Base-by-base conservation (phyloP, 2,113 vertebrate genomes). In the Anser brachyrhynchus region DNA sequence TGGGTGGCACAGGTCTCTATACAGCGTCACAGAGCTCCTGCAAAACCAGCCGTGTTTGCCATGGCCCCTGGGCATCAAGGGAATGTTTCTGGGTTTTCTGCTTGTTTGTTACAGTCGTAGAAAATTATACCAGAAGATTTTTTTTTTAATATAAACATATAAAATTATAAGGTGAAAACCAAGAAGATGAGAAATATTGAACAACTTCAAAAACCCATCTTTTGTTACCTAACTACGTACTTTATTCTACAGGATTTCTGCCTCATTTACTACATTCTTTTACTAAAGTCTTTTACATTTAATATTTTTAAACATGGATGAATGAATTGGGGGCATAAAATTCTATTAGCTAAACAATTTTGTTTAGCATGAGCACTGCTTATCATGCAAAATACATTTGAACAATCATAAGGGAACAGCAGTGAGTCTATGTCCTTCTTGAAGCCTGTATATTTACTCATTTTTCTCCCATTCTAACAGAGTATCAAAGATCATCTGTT, bases 31-130 rank as follows among this genome's bases (percentile, higher is more conserved):
- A 11, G 7, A 17, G 31, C 21, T 58, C 13, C 13, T 0, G 3
- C 11, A 35, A 19, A 14, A 13, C 12, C 29, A 15, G 43, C 2
- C 6, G 76, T 22, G 35, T 21, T 7, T 33, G 12, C 10, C 1
- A 0, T 52, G 73, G 23, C 57, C 2, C 0, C 1, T 31, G 17
- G 28, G 18, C 1, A 3, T 3, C 22, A 69, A 10, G 29, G 11
- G 10, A 61, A 52, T 0, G 0, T 29, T 89, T 62, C 61, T 39
- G 25, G 5, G 17, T 10, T 5, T 90, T 61, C 71, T 39, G 18
- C 4, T 13, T 13, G 8, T 3, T 43, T n/a, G 6, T 65, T n/a
- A 44, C 58, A 65, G 21, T 16, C 2, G 79, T 11, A 77, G 8
- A 35, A 62, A 71, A 65, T 5, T 31, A 44, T 6, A 26, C 18